Base-by-base conservation (phyloP, 2,888 invertebrate genomes). In the Cenopis cana region DNA sequence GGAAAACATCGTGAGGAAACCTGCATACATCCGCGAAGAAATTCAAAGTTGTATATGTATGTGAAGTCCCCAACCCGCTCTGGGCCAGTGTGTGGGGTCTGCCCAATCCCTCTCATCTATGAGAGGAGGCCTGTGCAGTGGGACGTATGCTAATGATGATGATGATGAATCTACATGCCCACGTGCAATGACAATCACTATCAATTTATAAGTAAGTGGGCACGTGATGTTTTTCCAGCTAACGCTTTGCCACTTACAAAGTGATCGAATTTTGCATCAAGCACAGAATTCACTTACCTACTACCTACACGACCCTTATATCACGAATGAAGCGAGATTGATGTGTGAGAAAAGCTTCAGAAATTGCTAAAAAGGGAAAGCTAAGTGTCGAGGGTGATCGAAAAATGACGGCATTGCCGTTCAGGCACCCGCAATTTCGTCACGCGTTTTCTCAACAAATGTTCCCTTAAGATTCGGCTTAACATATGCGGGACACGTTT, bases 301-400 rank as follows among this genome's bases (percentile, higher is more conserved):
- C 66, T 67, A 71, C 71, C 74, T 67, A 75, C 73, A 70, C 67
- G 74, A 73, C 73, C 75, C 68, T 73, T 72, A 74, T 68, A 73
- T 74, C 72, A 72, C 69, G 85, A 86, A 89, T 87, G 87, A 84
- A 85, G 81, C 83, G 89, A 89, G 91, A 92, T 91, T 92, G 92
- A 91, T 91, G 92, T 91, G 88, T 88, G 87, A 87, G 89, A 86
- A 89, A 89, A 89, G 88, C 90, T 88, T 85, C 87, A 86, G 89
- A 93, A 93, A 92, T 92, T 93, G 91, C 89, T 91, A 89, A 92
- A 93, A 92, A 92, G 91, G 92, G 89, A 89, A 89, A 86, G 88
- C 91, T 93, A 92, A 93, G 92, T 93, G 91, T 90, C 84, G 82
- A 82, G 88, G 87, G 89, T 87, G 90, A 93, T 92, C 90, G 91